Evolutionary conservation across 1,140 invertebrate genomes (phyloP).

Genomic region (Heliothis virescens): DNA sequence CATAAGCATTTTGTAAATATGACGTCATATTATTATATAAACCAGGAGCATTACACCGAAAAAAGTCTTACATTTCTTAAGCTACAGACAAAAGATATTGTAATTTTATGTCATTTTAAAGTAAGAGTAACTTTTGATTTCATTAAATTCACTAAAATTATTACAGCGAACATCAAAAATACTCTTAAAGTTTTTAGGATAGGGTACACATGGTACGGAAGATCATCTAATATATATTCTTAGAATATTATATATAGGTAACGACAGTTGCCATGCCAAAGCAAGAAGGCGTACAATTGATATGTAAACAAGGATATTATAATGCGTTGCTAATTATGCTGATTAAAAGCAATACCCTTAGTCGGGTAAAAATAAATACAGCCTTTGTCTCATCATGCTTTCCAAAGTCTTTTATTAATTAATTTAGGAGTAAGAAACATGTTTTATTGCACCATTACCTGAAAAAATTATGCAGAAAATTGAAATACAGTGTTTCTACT

Average conservation of each 20-base stretch:
- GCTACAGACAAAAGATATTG: neutral
- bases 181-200: neutral
- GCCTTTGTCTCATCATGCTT: too few relatives aligned
- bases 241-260: constrained; percentile 21
- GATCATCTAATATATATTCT: constrained; percentile 40
- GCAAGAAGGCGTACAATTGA: neutral
- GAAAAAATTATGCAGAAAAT: constrained; percentile 5
- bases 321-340: too few relatives aligned
- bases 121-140: neutral
- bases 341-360: too few relatives aligned
- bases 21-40: neutral
- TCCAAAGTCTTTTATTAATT: too few relatives aligned
- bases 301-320: too few relatives aligned
- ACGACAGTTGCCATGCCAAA: constrained; percentile 1
- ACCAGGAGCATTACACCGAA: neutral
- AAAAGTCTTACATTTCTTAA: constrained; percentile 26
- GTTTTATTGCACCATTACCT: neutral
- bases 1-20: neutral
- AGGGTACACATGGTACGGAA: constrained; percentile 1
- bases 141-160: constrained; percentile 17
- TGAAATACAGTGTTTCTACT: constrained; percentile 39
- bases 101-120: neutral
- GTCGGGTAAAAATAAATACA: too few relatives aligned
- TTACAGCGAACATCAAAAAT: neutral
- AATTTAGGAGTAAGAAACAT: too few relatives aligned